phyloP scores from a whole-genome alignment of 1,140 invertebrate genomes.

The Lasioglossum baleicum region DNA sequence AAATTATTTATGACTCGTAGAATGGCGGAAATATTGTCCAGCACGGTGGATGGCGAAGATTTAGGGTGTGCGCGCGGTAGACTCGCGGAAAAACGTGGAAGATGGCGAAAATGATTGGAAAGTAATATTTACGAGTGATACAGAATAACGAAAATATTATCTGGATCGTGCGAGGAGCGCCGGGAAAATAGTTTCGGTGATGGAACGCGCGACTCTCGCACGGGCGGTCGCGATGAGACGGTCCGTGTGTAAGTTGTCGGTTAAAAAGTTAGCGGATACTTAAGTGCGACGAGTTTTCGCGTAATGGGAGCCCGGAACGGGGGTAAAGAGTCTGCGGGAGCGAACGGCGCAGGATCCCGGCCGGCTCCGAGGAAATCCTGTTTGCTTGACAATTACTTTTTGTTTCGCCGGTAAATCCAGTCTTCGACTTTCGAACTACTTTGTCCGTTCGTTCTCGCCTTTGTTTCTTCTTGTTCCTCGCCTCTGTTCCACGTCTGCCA shows the following conservation, averaged over 20 bases:
- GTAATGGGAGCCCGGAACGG: slow-evolving; percentile 39
- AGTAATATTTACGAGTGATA: no score
- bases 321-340: background rate
- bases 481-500: background rate
- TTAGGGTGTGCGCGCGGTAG: no score
- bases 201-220: slow-evolving; percentile 21
- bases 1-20: no score
- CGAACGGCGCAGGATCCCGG: background rate
- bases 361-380: slow-evolving; percentile 15
- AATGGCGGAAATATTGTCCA: no score
- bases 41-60: no score
- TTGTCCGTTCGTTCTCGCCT: background rate
- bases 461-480: background rate
- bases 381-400: slow-evolving; percentile 43
- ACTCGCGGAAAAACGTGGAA: no score
- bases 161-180: background rate
- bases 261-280: slow-evolving; percentile 57
- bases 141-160: no score
- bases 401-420: slow-evolving; percentile 4
- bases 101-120: no score
- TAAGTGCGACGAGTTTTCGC: slow-evolving; percentile 34
- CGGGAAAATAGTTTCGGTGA: slow-evolving; percentile 29
- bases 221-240: background rate
- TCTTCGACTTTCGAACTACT: slow-evolving; percentile 27
- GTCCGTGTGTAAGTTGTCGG: slow-evolving; percentile 36